Percentiles rank a stretch among this genome's conserved stretches.
Evolutionary conservation across 30 jellyfish, hydroid and myxozoan genomes (phyloP).

Genomic region (Aurelia coerulea): DNA sequence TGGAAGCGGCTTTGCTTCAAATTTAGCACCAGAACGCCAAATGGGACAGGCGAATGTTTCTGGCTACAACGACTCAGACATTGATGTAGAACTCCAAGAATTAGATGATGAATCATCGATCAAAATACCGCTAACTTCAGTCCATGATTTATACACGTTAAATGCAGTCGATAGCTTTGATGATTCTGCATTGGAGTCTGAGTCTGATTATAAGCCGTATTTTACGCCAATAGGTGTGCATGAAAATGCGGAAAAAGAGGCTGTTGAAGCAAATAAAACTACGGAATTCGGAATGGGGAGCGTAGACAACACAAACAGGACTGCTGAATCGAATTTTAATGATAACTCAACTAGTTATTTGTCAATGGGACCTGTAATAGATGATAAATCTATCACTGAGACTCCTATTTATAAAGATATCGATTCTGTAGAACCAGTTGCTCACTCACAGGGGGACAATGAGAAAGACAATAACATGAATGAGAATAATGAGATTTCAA

Average conservation of each 20-base stretch:
- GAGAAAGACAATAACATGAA: conserved; percentile 14
- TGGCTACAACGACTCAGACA: conserved; percentile 24
- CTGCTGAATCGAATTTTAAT: neutral
- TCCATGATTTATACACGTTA: conserved; percentile 60
- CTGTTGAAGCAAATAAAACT: neutral
- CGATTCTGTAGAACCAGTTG: conserved; percentile 21
- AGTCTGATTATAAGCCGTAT: conserved; percentile 45
- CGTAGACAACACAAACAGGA: neutral
- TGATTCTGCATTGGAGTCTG: conserved; percentile 45
- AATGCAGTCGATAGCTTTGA: conserved; percentile 49
- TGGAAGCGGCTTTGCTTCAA: no score
- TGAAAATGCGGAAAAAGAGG: conserved; percentile 26
- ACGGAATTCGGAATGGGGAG: conserved; percentile 11
- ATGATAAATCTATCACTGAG: conserved; percentile 16
- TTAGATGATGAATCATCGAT: conserved; percentile 20
- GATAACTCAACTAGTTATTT: neutral
- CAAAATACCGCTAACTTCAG: conserved; percentile 46
- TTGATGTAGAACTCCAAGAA: conserved; percentile 29
- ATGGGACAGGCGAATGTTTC: conserved; percentile 49
- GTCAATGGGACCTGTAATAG: conserved; percentile 30
- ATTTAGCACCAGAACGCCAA: neutral
- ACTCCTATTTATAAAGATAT: neutral
- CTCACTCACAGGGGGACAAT: conserved; percentile 36
- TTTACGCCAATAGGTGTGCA: conserved; percentile 29
- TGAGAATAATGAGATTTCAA: conserved; percentile 18